phyloP scores from a whole-genome alignment of 2,888 invertebrate species.

The Agrenia bidenticulata region DNA sequence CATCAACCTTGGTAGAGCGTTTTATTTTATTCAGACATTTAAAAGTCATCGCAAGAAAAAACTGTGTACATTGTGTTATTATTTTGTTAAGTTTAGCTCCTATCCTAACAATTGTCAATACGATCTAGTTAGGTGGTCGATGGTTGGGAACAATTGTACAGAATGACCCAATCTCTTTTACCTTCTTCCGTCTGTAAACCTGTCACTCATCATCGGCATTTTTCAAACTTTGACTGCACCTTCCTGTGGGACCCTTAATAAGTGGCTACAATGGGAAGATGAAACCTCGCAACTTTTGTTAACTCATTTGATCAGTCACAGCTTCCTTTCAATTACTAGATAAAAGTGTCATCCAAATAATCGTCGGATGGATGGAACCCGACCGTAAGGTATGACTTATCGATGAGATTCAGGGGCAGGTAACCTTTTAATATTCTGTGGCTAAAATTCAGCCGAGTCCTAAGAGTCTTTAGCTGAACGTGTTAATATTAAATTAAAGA shows the following conservation, averaged over 20 bases:
- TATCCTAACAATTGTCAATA: background rate
- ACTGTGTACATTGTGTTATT: background rate
- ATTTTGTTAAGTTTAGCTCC: background rate
- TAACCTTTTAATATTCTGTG: too few relatives aligned
- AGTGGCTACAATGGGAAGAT: slow-evolving; percentile 13
- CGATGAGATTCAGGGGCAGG: too few relatives aligned
- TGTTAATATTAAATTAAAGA: too few relatives aligned
- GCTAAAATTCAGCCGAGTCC: too few relatives aligned
- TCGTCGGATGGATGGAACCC: too few relatives aligned
- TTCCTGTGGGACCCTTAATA: slow-evolving; percentile 5
- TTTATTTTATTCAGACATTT: background rate
- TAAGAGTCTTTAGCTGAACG: too few relatives aligned
- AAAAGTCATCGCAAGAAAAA: too few relatives aligned
- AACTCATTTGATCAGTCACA: slow-evolving; percentile 20
- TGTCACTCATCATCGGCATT: slow-evolving; percentile 48
- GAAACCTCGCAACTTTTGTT: slow-evolving; percentile 12
- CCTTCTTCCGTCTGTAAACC: slow-evolving; percentile 26
- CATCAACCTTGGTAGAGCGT: background rate
- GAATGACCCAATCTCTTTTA: slow-evolving; percentile 22
- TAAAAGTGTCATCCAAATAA: too few relatives aligned
- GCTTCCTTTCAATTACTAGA: background rate
- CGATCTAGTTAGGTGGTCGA: slow-evolving; percentile 32
- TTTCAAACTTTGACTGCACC: slow-evolving; percentile 21
- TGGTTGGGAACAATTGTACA: slow-evolving; percentile 18
- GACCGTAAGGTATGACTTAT: too few relatives aligned